These are phyloP conservation scores for Merluccius polli DNA, from an alignment of 2,797 vertebrate genomes.

Conservation along the genomic window DNA sequence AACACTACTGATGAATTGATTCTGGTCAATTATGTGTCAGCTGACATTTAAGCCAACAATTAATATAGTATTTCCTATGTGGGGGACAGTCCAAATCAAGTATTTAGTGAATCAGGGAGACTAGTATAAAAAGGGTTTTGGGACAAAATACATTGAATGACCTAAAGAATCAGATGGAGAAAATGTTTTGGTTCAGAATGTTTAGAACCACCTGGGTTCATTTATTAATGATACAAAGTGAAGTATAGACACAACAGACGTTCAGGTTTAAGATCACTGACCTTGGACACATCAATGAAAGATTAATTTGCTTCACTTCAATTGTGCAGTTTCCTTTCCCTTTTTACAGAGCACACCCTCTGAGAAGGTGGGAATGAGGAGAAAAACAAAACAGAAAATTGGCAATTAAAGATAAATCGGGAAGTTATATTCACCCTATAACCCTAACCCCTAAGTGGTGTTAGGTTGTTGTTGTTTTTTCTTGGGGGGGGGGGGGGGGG, in stretches of 20 bases:
- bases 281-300: background rate
- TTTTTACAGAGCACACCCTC: slow-evolving; percentile 29
- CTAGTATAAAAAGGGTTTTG: background rate
- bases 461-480: no score
- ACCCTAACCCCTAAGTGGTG: no score
- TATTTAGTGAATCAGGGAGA: background rate
- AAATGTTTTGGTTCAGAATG: background rate
- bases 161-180: background rate
- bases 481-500: no score
- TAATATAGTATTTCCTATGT: background rate
- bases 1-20: background rate
- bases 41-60: background rate
- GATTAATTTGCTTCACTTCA: slow-evolving; percentile 24
- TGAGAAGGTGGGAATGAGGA: no score
- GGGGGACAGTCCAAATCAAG: background rate
- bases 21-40: background rate
- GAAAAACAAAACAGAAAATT: no score
- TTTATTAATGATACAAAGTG: background rate
- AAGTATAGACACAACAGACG: background rate
- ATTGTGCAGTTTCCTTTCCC: slow-evolving; percentile 31
- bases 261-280: background rate
- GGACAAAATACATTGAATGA: background rate
- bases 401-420: no score
- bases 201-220: background rate
- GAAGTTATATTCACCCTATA: background rate